Conservation (phyloP, 1,140 invertebrate species). For the Steinernema khuongi region DNA sequence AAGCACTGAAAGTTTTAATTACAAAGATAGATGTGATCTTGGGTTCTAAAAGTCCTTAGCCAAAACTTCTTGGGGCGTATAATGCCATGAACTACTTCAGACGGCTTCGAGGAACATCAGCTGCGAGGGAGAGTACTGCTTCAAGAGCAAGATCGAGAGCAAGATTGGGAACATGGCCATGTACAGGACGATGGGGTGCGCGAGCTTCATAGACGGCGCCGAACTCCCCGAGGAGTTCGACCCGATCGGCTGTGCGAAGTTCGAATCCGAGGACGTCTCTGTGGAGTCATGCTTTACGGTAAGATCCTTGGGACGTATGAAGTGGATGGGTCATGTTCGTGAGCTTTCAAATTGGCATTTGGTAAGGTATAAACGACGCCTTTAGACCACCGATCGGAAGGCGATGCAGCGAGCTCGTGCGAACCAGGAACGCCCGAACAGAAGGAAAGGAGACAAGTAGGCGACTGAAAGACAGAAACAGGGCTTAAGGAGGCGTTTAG, state of each 20-base stretch:
- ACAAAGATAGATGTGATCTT: no score
- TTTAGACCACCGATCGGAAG: slow-evolving; percentile 42
- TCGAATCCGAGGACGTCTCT: slow-evolving; percentile 46
- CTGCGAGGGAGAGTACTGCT: slow-evolving; percentile 54
- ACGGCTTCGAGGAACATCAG: slow-evolving; percentile 32
- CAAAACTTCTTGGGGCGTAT: no score
- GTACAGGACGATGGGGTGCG: slow-evolving; percentile 50
- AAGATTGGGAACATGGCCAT: slow-evolving; percentile 49
- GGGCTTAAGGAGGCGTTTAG: slow-evolving; percentile 11
- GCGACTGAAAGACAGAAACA: background rate
- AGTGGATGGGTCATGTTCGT: no score
- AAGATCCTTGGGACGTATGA: background rate
- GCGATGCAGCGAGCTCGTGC: slow-evolving; percentile 45
- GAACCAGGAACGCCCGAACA: slow-evolving; percentile 39
- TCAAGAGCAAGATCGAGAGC: slow-evolving; percentile 46
- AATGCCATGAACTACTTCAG: no score
- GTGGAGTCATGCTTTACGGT: slow-evolving; percentile 51
- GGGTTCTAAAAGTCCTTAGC: no score
- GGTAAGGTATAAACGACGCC: no score
- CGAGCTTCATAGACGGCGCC: slow-evolving; percentile 45
- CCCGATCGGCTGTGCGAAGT: slow-evolving; percentile 54
- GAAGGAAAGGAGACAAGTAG: slow-evolving; percentile 23
- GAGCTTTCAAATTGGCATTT: no score
- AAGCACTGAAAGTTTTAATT: slow-evolving; percentile 14
- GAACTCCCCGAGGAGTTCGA: slow-evolving; percentile 51